phyloP scores from a whole-genome alignment of 2,113 vertebrate species.

The Bubalus kerabau region DNA sequence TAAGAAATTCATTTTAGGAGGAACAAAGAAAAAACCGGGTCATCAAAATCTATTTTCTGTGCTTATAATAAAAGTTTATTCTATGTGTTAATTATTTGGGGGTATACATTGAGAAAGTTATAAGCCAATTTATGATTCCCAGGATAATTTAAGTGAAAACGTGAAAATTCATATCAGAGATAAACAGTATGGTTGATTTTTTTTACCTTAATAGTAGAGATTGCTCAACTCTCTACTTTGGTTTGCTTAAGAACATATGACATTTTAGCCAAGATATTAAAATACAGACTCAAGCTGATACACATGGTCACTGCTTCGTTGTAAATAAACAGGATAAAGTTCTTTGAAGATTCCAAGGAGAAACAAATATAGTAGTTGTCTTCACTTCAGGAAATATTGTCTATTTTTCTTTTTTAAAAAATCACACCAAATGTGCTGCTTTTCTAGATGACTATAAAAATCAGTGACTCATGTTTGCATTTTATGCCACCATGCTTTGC shows the following conservation, averaged over 20 bases:
- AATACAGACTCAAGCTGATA: neutral
- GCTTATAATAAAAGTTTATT: neutral
- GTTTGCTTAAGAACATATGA: neutral
- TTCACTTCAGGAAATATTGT: neutral
- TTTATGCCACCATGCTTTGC: neutral
- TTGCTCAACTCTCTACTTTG: neutral
- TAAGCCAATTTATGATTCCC: neutral
- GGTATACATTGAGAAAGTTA: neutral
- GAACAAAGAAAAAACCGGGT: neutral
- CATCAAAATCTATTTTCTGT: neutral
- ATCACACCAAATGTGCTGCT: neutral
- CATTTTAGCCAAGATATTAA: neutral
- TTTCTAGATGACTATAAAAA: neutral
- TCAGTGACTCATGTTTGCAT: neutral
- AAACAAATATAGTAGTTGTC: neutral
- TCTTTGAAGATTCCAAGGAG: neutral
- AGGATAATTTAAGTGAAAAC: conserved; percentile 6
- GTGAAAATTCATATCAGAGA: neutral
- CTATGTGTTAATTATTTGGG: neutral
- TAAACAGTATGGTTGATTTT: neutral
- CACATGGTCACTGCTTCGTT: neutral
- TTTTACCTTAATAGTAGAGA: neutral
- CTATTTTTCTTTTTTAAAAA: conserved; percentile 21
- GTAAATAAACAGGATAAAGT: neutral
- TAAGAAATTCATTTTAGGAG: neutral